Evolutionary conservation across 1,140 invertebrate species (phyloP), one percentile per base, ranked within the genome.

Genomic region (Apis cerana): DNA sequence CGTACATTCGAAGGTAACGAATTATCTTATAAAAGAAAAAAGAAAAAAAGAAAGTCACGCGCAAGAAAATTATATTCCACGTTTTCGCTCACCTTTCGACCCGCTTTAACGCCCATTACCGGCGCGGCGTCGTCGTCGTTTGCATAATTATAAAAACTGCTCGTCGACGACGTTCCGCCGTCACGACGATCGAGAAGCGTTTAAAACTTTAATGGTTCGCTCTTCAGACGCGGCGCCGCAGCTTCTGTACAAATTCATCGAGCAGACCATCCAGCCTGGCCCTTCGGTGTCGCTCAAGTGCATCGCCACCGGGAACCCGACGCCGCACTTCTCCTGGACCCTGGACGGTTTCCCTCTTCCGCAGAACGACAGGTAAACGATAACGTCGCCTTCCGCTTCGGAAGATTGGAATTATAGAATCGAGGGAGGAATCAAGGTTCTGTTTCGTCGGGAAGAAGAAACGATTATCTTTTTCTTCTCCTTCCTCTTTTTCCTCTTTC

Each of bases 271-370:
- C 75, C 97, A 98, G 90, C 97, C 97, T 1, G 98, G 98, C 43
- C 97, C 97, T 54, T 96, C 96, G 83, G 96, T 98, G 68, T 98
- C 98, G 4, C 94, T 99, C 84, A 98, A 98, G 94, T 99, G 98
- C 94, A 97, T 97, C 59, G 98, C 98, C 13, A 97, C 97, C 87
- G 98, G 98, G 71, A 98, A 98, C 93, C 98, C 98, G 27, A 97
- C 97, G 68, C 98, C 98, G 23, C 97, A 97, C 92, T 98, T 98
- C 93, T 96, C 96, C 70, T 98, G 98, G 98, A 96, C 97, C 56
- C 94, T 98, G 83, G 98, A 98, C 92, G 97, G 97, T 69, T 97
- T 98, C 94, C 96, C 97, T 70, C 96, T 97, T 90, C 96, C 96
- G 43, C 96, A 96, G 88, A 95, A 95, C 91, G 94, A 95, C 86